Evolutionary conservation across 2,888 invertebrate species (phyloP).

Genomic region (Tiliacea citrago): DNA sequence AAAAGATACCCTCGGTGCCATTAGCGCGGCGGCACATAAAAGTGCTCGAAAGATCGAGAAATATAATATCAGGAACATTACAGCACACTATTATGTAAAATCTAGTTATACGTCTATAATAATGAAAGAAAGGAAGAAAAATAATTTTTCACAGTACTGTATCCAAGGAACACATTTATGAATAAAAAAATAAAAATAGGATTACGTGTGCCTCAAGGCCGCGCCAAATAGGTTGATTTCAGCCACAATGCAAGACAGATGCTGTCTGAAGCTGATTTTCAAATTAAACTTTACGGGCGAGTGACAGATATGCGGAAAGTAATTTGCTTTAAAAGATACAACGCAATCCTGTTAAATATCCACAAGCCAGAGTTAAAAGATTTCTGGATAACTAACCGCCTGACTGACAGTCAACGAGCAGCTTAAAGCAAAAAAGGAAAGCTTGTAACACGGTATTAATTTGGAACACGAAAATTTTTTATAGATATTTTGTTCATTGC

Average conservation of each 20-base stretch:
- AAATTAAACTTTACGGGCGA: background rate
- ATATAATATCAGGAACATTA: constrained; percentile 34
- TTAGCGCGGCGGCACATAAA: constrained; percentile 42
- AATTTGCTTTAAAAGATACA: background rate
- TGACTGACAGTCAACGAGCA: background rate
- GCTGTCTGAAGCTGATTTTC: background rate
- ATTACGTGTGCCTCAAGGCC: background rate
- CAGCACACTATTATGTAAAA: constrained; percentile 1
- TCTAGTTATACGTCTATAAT: background rate
- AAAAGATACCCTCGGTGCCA: constrained; percentile 44
- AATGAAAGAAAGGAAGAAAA: no score
- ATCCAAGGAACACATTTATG: no score
- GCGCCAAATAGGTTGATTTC: background rate
- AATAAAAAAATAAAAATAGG: no score
- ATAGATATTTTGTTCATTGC: background rate
- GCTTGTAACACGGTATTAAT: background rate
- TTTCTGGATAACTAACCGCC: background rate
- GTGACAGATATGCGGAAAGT: background rate
- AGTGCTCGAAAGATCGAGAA: constrained; percentile 41
- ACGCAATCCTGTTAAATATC: background rate
- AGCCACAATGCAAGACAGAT: background rate
- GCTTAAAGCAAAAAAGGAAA: background rate
- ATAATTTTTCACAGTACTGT: no score
- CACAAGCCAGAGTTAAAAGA: background rate
- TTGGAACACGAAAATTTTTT: background rate